phyloP scores from a whole-genome alignment of 2,888 invertebrate species.

The Parapristionchus giblindavisi region DNA sequence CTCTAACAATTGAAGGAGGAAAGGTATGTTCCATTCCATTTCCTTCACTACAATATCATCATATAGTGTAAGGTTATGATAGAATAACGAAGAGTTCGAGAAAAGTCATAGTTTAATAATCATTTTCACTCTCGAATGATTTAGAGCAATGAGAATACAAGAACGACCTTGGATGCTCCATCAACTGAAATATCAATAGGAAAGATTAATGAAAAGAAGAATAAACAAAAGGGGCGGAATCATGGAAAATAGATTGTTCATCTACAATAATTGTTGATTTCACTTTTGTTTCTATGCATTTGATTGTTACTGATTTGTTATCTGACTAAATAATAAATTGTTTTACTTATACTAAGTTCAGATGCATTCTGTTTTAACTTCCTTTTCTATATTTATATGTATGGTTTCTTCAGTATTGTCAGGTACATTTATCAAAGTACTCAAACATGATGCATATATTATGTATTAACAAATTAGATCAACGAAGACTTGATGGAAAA shows the following conservation, averaged over 20 bases:
- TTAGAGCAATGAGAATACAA: slow-evolving; percentile 22
- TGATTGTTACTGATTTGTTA: slow-evolving; percentile 2
- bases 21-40: slow-evolving; percentile 3
- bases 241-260: not conserved
- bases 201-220: slow-evolving; percentile 29
- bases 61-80: not conserved
- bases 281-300: not conserved
- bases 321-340: slow-evolving; percentile 1
- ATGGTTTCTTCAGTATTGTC: no score
- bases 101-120: slow-evolving; percentile 12
- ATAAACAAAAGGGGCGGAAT: slow-evolving; percentile 32
- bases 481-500: not conserved
- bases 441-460: not conserved
- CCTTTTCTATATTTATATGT: slow-evolving; percentile 6
- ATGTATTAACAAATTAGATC: not conserved
- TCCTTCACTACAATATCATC: not conserved
- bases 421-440: no score
- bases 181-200: slow-evolving; percentile 25
- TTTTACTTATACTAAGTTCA: not conserved
- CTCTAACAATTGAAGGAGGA: slow-evolving; percentile 17
- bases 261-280: slow-evolving; percentile 3
- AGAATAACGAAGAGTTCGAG: slow-evolving; percentile 17
- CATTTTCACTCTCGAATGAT: not conserved
- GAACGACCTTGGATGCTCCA: slow-evolving; percentile 26
- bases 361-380: slow-evolving; percentile 2